phyloP scores from a whole-genome alignment of 2,113 vertebrate genomes.

The Phrynosoma platyrhinos region DNA sequence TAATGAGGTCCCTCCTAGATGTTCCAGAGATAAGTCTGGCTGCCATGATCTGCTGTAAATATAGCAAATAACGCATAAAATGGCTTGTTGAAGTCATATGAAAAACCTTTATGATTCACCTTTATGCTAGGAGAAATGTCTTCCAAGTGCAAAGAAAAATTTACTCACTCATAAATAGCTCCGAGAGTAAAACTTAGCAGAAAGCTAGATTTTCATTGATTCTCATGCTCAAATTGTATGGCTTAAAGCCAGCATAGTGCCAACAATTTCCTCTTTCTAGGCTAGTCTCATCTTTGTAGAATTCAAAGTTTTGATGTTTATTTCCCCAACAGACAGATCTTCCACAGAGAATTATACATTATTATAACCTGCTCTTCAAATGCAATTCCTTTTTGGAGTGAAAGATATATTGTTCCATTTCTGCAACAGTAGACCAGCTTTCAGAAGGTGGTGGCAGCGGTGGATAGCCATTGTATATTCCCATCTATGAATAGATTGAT shows the following conservation, averaged over 20 bases:
- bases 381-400: background rate
- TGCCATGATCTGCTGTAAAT: slow-evolving; percentile 25
- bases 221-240: background rate
- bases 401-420: too few relatives aligned
- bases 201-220: slow-evolving; percentile 1
- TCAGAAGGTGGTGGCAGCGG: too few relatives aligned
- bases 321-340: background rate
- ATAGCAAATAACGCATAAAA: background rate
- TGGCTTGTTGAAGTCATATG: slow-evolving; percentile 15
- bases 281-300: background rate
- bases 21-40: too few relatives aligned
- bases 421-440: too few relatives aligned
- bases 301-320: background rate
- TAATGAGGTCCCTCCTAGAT: too few relatives aligned
- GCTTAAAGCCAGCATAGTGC: background rate
- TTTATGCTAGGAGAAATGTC: background rate
- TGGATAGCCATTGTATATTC: background rate
- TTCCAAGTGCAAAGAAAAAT: slow-evolving; percentile 32
- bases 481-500: background rate
- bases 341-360: too few relatives aligned
- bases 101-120: slow-evolving; percentile 7
- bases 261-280: background rate
- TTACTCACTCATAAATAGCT: slow-evolving; percentile 17
- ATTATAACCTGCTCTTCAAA: background rate
- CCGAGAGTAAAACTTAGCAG: background rate